Conservation (phyloP, 2,113 vertebrate genomes). For the Spheniscus mendiculus region DNA sequence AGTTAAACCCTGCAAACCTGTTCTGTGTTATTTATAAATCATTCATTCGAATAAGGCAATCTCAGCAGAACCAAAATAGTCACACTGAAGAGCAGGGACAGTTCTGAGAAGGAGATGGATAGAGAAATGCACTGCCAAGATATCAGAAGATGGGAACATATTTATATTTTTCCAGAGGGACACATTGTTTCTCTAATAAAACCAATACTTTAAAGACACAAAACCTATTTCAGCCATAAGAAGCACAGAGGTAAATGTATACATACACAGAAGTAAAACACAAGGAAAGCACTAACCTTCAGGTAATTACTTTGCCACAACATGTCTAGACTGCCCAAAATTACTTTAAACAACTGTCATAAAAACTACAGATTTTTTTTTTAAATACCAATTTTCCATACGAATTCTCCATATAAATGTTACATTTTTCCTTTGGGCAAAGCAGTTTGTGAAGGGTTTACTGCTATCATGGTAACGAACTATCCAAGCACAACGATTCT, state of each 20-base stretch:
- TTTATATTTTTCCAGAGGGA: neutral
- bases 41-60: neutral
- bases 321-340: neutral
- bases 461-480: neutral
- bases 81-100: neutral
- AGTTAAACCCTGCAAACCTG: neutral
- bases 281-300: neutral
- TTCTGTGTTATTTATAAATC: neutral
- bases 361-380: neutral
- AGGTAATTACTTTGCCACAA: neutral
- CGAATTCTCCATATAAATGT: neutral
- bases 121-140: neutral
- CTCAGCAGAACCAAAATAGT: neutral
- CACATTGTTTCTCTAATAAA: neutral
- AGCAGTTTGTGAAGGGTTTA: neutral
- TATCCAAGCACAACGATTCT: neutral
- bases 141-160: neutral
- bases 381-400: neutral
- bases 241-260: neutral
- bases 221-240: neutral
- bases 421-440: neutral
- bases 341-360: neutral
- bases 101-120: neutral
- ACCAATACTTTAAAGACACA: neutral
- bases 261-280: neutral